Conservation (phyloP, 2,888 invertebrate genomes). For the Antheraea assamensis region DNA sequence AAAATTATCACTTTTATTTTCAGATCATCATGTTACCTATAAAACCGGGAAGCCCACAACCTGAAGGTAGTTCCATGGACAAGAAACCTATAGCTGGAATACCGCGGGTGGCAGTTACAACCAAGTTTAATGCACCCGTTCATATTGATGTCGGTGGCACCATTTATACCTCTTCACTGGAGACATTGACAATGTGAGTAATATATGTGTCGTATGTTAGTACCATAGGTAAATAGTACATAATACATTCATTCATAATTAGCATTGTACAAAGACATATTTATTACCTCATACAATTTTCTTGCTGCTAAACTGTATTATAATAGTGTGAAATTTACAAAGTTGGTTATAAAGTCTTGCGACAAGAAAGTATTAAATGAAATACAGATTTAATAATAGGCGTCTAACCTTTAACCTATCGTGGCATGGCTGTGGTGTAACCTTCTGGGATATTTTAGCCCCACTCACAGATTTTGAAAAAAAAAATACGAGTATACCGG, state of each 20-base stretch:
- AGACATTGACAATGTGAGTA: constrained; percentile 95
- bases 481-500: too few species aligned
- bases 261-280: neutral
- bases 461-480: too few species aligned
- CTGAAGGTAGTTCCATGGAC: constrained; percentile 57
- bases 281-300: too few species aligned
- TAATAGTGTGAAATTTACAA: too few species aligned
- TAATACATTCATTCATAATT: neutral
- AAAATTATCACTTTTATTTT: constrained; percentile 19
- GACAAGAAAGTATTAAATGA: neutral
- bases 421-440: too few species aligned
- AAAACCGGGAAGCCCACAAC: constrained; percentile 55
- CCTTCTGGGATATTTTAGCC: too few species aligned
- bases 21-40: constrained; percentile 45
- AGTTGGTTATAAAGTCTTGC: neutral
- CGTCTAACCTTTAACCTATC: too few species aligned
- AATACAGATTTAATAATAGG: neutral
- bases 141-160: constrained; percentile 99
- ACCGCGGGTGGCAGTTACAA: constrained; percentile 96
- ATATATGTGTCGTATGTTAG: neutral
- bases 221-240: neutral
- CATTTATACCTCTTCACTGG: constrained; percentile 97
- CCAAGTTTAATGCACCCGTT: constrained; percentile 96
- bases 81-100: constrained; percentile 93
- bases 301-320: too few species aligned